These are phyloP conservation scores for Campoplex nolae DNA, from an alignment of 2,888 invertebrate species.

Conservation along the genomic window DNA sequence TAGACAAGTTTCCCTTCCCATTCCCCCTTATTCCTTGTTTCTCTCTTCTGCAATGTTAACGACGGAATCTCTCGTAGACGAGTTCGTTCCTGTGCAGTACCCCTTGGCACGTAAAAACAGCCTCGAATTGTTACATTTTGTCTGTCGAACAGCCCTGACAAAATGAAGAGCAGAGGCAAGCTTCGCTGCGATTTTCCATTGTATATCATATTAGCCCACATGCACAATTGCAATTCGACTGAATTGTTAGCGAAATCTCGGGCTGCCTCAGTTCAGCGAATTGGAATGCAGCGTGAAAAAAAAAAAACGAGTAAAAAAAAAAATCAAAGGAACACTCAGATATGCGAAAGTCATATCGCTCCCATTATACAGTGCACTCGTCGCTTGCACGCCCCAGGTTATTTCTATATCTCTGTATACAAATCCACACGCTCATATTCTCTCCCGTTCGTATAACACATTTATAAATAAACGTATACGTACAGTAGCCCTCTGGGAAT, in stretches of 20 bases:
- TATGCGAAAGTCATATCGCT: constrained; percentile 29
- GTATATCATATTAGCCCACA: constrained; percentile 20
- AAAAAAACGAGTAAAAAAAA: constrained; percentile 14
- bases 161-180: no score
- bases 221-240: constrained; percentile 20
- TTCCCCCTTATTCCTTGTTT: constrained; percentile 7
- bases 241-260: constrained; percentile 33
- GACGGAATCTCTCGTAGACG: constrained; percentile 57
- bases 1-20: constrained; percentile 12
- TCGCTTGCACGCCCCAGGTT: constrained; percentile 51
- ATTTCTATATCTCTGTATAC: constrained; percentile 43
- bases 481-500: neutral
- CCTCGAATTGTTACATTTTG: constrained; percentile 64
- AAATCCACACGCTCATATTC: neutral
- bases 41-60: neutral
- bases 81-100: neutral
- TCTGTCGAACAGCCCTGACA: constrained; percentile 37
- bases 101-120: neutral
- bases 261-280: constrained; percentile 32
- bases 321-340: constrained; percentile 40
- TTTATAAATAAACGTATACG: no score
- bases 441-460: no score
- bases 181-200: constrained; percentile 19
- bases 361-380: constrained; percentile 33
- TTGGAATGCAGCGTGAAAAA: constrained; percentile 31